Conservation (phyloP, 2,113 vertebrate genomes). For the Caracal caracal region DNA sequence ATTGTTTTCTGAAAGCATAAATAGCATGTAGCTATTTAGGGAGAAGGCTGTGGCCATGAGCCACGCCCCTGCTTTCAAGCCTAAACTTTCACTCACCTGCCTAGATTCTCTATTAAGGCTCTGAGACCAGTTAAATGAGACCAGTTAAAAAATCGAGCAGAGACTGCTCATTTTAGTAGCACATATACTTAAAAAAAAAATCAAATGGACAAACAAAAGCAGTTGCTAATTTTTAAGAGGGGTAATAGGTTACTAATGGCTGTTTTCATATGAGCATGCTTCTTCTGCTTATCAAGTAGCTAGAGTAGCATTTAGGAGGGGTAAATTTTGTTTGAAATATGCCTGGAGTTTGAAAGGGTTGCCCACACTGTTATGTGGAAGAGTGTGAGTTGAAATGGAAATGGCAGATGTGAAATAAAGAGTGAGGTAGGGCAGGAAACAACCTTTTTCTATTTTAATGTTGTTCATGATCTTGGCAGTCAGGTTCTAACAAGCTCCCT, state of each 20-base stretch:
- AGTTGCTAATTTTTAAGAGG: slow-evolving; percentile 14
- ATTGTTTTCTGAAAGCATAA: slow-evolving; percentile 46
- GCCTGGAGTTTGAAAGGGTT: background rate
- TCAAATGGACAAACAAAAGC: background rate
- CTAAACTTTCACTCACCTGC: background rate
- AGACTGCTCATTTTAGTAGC: background rate
- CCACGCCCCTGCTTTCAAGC: background rate
- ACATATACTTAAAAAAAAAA: background rate
- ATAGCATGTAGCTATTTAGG: background rate
- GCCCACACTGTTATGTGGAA: background rate
- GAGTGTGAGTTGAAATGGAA: background rate
- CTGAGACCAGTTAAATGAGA: background rate
- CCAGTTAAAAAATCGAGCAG: background rate
- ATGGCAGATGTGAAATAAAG: background rate
- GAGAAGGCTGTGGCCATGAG: background rate
- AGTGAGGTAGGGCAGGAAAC: background rate
- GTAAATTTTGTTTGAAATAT: slow-evolving; percentile 20
- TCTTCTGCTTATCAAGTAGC: background rate
- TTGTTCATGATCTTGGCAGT: slow-evolving; percentile 19
- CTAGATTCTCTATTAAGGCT: background rate
- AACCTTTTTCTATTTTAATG: background rate
- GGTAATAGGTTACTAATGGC: background rate
- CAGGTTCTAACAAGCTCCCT: slow-evolving; percentile 22
- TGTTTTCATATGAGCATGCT: background rate
- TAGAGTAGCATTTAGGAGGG: background rate